A percentile compares a stretch with the other conserved stretches of the same genome.
phyloP scores from a whole-genome alignment of 2,888 invertebrate genomes.

The Ferrisia virgata region DNA sequence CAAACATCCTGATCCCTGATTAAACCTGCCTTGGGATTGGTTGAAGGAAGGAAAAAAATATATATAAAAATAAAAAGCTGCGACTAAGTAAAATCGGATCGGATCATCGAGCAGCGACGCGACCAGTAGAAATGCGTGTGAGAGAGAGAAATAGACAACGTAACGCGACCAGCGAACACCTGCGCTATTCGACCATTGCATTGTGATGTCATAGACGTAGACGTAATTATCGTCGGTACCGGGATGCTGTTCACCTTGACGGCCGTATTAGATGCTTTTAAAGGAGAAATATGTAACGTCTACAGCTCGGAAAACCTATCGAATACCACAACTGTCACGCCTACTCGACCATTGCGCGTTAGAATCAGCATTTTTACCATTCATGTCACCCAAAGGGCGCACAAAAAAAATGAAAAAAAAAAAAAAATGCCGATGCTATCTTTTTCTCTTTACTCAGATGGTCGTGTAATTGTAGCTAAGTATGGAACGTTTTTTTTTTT shows the following conservation, averaged over 20 bases:
- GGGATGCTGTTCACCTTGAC: slow-evolving; percentile 46
- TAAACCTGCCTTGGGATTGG: neutral
- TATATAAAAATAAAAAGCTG: neutral
- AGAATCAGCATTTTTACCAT: slow-evolving; percentile 7
- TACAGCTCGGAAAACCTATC: slow-evolving; percentile 31
- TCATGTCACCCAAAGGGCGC: neutral
- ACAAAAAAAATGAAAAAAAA: no score
- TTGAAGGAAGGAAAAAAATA: neutral
- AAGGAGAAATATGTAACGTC: slow-evolving; percentile 35
- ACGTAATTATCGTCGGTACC: slow-evolving; percentile 42
- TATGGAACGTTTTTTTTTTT: no score
- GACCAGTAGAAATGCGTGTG: neutral
- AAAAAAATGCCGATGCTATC: slow-evolving; percentile 24
- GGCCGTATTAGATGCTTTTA: slow-evolving; percentile 31
- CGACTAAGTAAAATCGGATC: neutral
- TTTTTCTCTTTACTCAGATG: neutral
- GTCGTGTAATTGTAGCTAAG: no score
- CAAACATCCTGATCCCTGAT: neutral
- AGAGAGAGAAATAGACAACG: neutral
- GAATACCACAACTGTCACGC: slow-evolving; percentile 20
- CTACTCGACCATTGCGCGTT: slow-evolving; percentile 8
- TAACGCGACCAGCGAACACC: slow-evolving; percentile 1
- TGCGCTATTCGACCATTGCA: slow-evolving; percentile 43
- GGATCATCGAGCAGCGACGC: neutral
- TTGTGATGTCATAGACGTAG: slow-evolving; percentile 44